Conservation (phyloP, 2,113 vertebrate genomes). For the Chaetops frenatus region DNA sequence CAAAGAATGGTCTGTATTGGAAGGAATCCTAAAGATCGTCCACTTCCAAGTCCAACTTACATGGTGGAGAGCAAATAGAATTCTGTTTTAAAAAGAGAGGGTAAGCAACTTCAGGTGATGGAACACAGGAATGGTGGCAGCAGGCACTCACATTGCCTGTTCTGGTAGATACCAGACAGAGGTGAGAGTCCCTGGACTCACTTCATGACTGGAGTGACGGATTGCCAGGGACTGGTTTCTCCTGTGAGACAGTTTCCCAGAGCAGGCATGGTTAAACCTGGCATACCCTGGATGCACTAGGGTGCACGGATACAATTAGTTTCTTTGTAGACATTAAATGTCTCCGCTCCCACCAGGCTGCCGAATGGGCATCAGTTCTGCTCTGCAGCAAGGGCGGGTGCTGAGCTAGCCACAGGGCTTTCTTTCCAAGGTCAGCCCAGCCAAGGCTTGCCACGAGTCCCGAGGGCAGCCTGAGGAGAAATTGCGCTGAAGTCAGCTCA, state of each 20-base stretch:
- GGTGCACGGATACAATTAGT: accelerated
- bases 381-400: accelerated
- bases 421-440: neutral
- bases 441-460: neutral
- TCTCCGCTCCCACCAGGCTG: accelerated
- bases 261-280: accelerated
- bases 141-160: too few relatives aligned
- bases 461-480: neutral
- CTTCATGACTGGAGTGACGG: accelerated
- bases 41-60: neutral
- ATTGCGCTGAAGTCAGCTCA: accelerated
- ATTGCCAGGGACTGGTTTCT: neutral
- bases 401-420: neutral
- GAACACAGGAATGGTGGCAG: neutral
- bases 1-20: neutral
- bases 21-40: neutral
- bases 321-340: neutral
- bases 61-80: neutral
- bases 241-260: neutral
- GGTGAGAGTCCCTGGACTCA: too few relatives aligned
- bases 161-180: neutral
- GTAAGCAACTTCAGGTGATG: neutral
- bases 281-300: accelerated
- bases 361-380: accelerated
- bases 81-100: neutral